Evolutionary conservation across 2,113 vertebrate species (phyloP).

Genomic region (Phyllopteryx taeniolatus): DNA sequence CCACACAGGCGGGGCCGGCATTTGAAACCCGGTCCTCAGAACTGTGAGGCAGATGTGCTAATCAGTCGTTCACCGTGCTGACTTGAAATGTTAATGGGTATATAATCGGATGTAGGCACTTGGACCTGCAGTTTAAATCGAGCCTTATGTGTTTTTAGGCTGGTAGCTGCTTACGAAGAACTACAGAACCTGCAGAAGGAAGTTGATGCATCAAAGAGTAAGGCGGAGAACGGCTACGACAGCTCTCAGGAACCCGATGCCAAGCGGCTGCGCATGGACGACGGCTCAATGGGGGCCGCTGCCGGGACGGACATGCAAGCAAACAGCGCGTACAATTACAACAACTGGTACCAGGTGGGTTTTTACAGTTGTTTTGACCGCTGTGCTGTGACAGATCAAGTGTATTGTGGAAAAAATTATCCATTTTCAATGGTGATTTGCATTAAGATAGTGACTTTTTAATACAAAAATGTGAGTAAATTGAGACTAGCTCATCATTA

Average conservation of each 20-base stretch:
- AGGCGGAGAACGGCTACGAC: constrained; percentile 90
- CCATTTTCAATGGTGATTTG: not conserved
- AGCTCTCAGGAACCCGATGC: constrained; percentile 82
- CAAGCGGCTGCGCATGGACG: constrained; percentile 86
- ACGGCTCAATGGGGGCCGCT: constrained; percentile 67
- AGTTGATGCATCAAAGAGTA: constrained; percentile 85
- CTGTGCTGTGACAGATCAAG: too few relatives aligned
- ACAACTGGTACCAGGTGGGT: constrained; percentile 96
- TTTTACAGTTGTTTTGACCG: not conserved
- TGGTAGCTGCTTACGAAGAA: constrained; percentile 87
- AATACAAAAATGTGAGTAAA: too few relatives aligned
- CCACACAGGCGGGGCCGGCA: too few relatives aligned
- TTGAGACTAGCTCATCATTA: too few relatives aligned
- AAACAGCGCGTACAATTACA: constrained; percentile 92
- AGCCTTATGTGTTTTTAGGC: constrained; percentile 63
- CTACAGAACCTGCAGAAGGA: constrained; percentile 90
- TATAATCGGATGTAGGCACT: too few relatives aligned
- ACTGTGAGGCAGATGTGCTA: too few relatives aligned
- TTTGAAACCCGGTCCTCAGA: too few relatives aligned
- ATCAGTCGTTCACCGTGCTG: too few relatives aligned
- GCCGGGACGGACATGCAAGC: constrained; percentile 83
- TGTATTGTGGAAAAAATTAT: not conserved
- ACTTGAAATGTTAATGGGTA: too few relatives aligned
- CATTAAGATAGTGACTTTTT: too few relatives aligned
- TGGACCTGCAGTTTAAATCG: too few relatives aligned